Evolutionary conservation across 2,888 invertebrate species (phyloP), one percentile per base, ranked within the genome.

Genomic region (Drosophila anomalipes): DNA sequence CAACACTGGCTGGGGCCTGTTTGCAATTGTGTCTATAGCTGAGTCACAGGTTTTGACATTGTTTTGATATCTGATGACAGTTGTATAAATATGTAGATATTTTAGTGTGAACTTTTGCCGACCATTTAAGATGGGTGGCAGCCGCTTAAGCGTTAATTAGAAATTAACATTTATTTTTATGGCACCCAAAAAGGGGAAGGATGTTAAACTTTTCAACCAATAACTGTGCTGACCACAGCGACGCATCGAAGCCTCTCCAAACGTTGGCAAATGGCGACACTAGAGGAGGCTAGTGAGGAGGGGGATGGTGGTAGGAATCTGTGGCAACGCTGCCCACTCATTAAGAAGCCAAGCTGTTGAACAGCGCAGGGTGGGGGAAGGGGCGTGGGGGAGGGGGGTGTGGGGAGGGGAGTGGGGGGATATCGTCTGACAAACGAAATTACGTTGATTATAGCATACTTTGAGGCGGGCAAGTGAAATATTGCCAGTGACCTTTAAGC

Each of bases 381-480:
- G 26, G 4, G 16, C 1, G 28, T 6, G 26, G 32, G 22, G 32
- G 19, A 30, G 5, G 4, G 39, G 26, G n/a, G 28, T 6, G 26
- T 3, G 32, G 22, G 32, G 19, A 30, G 5, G 4, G 39, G 26
- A 4, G 16, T 1, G 28, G 32, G 22, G 28, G 19, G 35, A 37
- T 30, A 49, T 47, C 26, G 54, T 61, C 61, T 65, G 77, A 77
- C 77, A 81, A 81, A 77, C 81, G 70, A 77, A 83, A 81, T 74
- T 81, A 68, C 60, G 67, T 63, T 69, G 77, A 81, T 81, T 81
- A 83, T 74, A 71, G 78, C 74, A 74, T 59, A 82, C 80, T 75
- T 64, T 30, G 39, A 64, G 74, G 74, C 73, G 81, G 22, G 77
- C 81, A 72, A 76, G 72, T 83, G 77, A 81, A 81, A 83, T 83